A percentile compares a stretch with the other conserved stretches of the same genome.
These are phyloP conservation scores for Cantharis flavilabris DNA, from an alignment of 2,888 invertebrate species.

Conservation along the genomic window DNA sequence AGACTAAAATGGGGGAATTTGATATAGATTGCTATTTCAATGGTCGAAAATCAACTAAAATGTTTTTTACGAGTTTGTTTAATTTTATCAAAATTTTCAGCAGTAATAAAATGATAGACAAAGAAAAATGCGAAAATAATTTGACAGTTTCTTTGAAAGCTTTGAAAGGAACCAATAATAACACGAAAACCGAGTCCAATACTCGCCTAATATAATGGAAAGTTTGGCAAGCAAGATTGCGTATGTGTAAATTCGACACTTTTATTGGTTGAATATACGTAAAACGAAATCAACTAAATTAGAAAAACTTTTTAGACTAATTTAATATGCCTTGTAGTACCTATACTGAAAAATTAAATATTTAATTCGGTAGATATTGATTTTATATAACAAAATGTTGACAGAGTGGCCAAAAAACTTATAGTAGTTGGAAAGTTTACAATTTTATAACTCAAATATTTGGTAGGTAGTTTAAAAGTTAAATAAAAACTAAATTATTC, in stretches of 20 bases:
- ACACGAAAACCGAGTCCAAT: background rate
- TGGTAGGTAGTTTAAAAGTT: background rate
- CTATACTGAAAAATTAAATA: background rate
- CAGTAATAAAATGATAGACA: background rate
- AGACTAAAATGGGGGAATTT: background rate
- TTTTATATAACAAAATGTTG: background rate
- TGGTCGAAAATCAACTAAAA: background rate
- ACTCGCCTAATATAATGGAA: background rate
- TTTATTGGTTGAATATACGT: background rate
- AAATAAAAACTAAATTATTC: background rate
- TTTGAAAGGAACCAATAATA: background rate
- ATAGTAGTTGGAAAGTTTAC: background rate
- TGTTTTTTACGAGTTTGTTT: background rate
- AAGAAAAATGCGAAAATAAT: background rate
- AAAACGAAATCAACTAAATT: background rate
- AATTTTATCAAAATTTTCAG: background rate
- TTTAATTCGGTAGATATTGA: background rate
- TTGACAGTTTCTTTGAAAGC: background rate
- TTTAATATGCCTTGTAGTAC: background rate
- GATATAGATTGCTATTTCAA: background rate
- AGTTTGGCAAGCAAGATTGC: background rate
- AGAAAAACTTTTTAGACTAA: background rate
- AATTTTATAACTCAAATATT: background rate
- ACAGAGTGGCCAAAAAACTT: background rate
- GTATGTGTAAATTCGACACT: background rate